A percentile compares a stretch with the other conserved stretches of the same genome.
Conservation (phyloP, 1,140 invertebrate species). For the Latrodectus geometricus region DNA sequence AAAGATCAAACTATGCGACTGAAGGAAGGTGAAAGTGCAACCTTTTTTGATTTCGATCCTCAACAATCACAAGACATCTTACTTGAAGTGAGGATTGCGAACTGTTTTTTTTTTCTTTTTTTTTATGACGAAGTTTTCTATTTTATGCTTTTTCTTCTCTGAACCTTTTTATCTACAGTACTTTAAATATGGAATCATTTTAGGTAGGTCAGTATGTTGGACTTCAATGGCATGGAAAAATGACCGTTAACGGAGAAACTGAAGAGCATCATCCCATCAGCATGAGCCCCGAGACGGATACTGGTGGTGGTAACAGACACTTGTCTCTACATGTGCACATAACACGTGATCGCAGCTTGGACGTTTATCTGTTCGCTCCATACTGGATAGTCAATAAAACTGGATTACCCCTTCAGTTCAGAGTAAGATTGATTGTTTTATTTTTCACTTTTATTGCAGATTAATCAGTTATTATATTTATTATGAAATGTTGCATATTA, state of each 20-base stretch:
- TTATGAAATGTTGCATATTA: too few relatives aligned
- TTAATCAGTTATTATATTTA: too few relatives aligned
- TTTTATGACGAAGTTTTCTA: background rate
- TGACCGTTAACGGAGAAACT: slow-evolving; percentile 77
- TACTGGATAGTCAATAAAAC: slow-evolving; percentile 95
- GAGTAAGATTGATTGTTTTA: too few relatives aligned
- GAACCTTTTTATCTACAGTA: too few relatives aligned
- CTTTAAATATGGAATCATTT: background rate
- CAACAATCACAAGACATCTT: slow-evolving; percentile 35
- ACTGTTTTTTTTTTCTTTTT: background rate
- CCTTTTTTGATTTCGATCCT: slow-evolving; percentile 50
- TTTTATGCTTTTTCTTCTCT: background rate
- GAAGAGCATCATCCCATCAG: slow-evolving; percentile 75
- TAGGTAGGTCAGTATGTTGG: slow-evolving; percentile 77
- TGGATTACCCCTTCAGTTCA: slow-evolving; percentile 80
- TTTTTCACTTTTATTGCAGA: too few relatives aligned
- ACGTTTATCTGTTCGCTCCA: slow-evolving; percentile 81
- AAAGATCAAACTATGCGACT: slow-evolving; percentile 57
- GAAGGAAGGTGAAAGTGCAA: slow-evolving; percentile 51
- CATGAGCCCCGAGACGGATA: slow-evolving; percentile 76
- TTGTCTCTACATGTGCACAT: slow-evolving; percentile 78
- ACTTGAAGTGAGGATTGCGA: slow-evolving; percentile 31
- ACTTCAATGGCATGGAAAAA: slow-evolving; percentile 77
- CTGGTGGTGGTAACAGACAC: slow-evolving; percentile 76
- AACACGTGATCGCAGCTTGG: slow-evolving; percentile 74